A percentile compares a stretch with the other conserved stretches of the same genome.
Conservation (phyloP, 2,888 invertebrate genomes). For the Drosophila mimetica region DNA sequence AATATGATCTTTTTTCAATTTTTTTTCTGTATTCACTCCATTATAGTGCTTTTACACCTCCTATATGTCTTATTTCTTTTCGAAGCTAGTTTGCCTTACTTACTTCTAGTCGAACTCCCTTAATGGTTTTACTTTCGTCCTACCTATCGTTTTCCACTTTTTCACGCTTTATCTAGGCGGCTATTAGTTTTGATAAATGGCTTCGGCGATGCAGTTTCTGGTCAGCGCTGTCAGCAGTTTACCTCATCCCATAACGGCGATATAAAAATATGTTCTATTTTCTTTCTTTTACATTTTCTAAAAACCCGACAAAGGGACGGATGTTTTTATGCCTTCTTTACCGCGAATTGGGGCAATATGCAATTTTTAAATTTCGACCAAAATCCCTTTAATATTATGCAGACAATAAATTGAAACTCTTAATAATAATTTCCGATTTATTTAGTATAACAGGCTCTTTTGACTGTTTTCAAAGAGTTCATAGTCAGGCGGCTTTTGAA, state of each 20-base stretch:
- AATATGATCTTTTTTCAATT: too few relatives aligned
- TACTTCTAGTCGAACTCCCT: conserved; percentile 9
- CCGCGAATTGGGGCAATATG: too few relatives aligned
- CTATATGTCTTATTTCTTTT: conserved; percentile 14
- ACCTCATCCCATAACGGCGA: conserved; percentile 30
- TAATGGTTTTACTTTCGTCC: conserved; percentile 14
- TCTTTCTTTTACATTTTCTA: conserved; percentile 20
- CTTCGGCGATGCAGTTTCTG: conserved; percentile 45
- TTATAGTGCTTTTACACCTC: not conserved
- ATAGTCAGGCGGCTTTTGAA: conserved; percentile 17
- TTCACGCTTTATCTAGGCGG: conserved; percentile 44
- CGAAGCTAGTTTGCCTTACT: conserved; percentile 27
- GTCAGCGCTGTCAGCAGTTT: conserved; percentile 53
- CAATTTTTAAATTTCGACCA: not conserved
- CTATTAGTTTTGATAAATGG: conserved; percentile 74
- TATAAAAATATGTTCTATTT: conserved; percentile 39
- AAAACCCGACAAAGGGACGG: conserved; percentile 1
- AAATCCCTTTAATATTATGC: conserved; percentile 11
- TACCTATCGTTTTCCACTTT: conserved; percentile 44
- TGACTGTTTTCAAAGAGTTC: conserved; percentile 9
- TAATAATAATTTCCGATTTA: conserved; percentile 24
- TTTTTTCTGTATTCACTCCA: too few relatives aligned
- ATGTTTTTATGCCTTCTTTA: conserved; percentile 4
- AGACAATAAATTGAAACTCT: conserved; percentile 6
- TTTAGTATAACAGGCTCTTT: conserved; percentile 6